Base-by-base conservation (phyloP, 2,888 invertebrate genomes). In the Agrochola macilenta region DNA sequence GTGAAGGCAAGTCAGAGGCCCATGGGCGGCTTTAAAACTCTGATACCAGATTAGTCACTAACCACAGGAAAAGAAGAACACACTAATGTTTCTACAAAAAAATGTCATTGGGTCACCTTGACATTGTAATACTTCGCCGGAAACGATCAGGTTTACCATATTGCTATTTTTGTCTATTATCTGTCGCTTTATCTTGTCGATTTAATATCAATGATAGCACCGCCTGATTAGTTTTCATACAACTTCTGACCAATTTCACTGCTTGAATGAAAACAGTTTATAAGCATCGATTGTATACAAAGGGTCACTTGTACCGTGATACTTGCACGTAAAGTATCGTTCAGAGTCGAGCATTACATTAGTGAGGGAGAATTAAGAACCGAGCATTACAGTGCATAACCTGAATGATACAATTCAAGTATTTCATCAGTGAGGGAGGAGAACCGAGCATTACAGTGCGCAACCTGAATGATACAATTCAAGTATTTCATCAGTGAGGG, bases 171-270 rank as follows among this genome's bases (percentile, higher is more conserved):
- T 0, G 35, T 73, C 30, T 72, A 4, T 20, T 43, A 68, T 57
- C 26, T 61, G 26, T 35, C 35, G 14, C 35, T 39, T 61, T 65
- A 81, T 81, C 76, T 65, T 39, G 26, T 74, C 52, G 20, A 64
- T 69, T 60, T 39, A 76, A 68, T 68, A 71, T 71, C n/a, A 52
- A 23, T 39, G 72, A 61, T 69, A 81, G n/a, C n/a, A 60, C 30
- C 26, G 63, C 23, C 20, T 60, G 54, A 81, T 69, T 69, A n/a
- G n/a, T 58, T 71, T 54, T 74, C 43, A 54, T 43, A 46, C 14
- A 49, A 49, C 11, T 26, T 49, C 20, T 5, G 11, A 26, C 26
- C 26, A 68, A 52, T 35, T 54, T 54, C 17, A 54, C 9, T 52
- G 8, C 52, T 14, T 35, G 23, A 52, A 68, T 52, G 14, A 52